Conservation (phyloP, 2,888 invertebrate genomes). For the Willowsia nigromaculata region DNA sequence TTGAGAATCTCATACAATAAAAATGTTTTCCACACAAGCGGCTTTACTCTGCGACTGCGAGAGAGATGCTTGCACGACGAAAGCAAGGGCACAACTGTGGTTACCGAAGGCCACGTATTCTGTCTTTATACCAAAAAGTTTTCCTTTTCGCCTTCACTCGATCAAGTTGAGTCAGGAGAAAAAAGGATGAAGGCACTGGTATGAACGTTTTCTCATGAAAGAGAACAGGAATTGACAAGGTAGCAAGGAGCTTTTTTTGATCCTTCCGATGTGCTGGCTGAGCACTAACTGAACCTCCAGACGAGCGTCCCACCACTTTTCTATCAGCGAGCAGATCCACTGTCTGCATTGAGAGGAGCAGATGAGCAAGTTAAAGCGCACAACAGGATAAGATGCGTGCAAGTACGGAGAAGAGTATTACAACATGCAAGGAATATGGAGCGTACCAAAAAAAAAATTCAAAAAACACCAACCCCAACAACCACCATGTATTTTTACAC, state of each 20-base stretch:
- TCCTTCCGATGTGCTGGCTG: constrained; percentile 73
- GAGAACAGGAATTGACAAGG: too few relatives aligned
- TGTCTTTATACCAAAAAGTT: constrained; percentile 55
- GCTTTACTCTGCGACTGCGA: not conserved
- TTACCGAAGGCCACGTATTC: constrained; percentile 48
- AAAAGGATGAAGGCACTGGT: not conserved
- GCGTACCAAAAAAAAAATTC: not conserved
- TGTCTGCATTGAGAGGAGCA: not conserved
- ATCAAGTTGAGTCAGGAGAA: not conserved
- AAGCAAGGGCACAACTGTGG: constrained; percentile 69
- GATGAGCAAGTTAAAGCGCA: constrained; percentile 35
- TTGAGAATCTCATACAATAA: not conserved
- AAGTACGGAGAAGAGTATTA: constrained; percentile 6
- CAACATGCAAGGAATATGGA: not conserved
- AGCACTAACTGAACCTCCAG: constrained; percentile 75
- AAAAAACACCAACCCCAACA: constrained; percentile 28
- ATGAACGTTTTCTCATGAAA: not conserved
- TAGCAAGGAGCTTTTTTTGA: constrained; percentile 43
- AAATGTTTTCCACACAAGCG: not conserved
- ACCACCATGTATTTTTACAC: constrained; percentile 13
- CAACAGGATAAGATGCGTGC: not conserved
- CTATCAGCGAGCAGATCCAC: constrained; percentile 29
- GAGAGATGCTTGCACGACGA: constrained; percentile 38
- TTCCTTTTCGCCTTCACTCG: not conserved
- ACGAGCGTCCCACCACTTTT: constrained; percentile 33